Percentiles rank a stretch among this genome's conserved stretches.
These are phyloP conservation scores for Flexamia atlantica DNA, from an alignment of 2,888 invertebrate species.

Conservation along the genomic window DNA sequence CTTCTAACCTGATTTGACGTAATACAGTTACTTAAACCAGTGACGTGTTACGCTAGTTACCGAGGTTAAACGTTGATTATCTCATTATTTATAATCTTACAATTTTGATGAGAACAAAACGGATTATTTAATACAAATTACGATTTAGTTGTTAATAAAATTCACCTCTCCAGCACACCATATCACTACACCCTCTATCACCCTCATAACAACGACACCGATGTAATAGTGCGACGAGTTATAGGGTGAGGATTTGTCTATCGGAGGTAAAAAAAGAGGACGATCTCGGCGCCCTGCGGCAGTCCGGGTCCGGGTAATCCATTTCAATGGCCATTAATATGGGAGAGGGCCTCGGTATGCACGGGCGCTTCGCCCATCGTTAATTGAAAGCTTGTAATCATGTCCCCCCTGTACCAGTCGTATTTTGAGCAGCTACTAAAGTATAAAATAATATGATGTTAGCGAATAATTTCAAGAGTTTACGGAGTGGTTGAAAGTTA, in stretches of 20 bases:
- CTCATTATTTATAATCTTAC: too few relatives aligned
- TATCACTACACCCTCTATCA: too few relatives aligned
- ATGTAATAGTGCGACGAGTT: constrained; percentile 17
- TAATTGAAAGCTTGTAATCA: constrained; percentile 46
- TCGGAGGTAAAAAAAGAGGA: constrained; percentile 22
- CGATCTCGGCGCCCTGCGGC: constrained; percentile 23
- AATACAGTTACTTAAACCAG: too few relatives aligned
- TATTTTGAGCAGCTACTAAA: not conserved
- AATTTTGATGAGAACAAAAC: too few relatives aligned
- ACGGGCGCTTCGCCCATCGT: not conserved
- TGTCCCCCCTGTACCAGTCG: constrained; percentile 11
- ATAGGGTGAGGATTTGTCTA: constrained; percentile 42
- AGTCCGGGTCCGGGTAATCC: constrained; percentile 37
- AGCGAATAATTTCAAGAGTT: not conserved
- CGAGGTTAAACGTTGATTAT: too few relatives aligned
- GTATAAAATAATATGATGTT: not conserved
- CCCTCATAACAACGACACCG: not conserved
- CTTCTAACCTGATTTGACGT: too few relatives aligned
- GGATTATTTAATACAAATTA: too few relatives aligned
- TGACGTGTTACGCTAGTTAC: too few relatives aligned
- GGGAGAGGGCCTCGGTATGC: constrained; percentile 41
- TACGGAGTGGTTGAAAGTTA: too few relatives aligned
- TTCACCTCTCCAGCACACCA: too few relatives aligned
- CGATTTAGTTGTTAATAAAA: too few relatives aligned
- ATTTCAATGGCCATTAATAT: constrained; percentile 52